Conservation (phyloP, 2,113 vertebrate genomes). For the Phasianus colchicus region DNA sequence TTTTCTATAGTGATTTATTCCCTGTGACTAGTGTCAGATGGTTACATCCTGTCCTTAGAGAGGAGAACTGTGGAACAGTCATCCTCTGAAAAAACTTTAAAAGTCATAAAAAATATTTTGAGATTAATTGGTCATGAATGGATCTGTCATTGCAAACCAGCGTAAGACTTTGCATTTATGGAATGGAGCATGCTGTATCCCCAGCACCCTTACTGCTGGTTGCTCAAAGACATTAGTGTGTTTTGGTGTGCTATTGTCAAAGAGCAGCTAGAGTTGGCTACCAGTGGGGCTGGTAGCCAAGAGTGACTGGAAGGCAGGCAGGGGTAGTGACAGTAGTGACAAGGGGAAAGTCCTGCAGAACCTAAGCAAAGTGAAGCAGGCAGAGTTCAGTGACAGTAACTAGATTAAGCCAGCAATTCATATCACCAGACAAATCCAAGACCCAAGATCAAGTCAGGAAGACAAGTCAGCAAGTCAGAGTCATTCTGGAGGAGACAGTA, state of each 20-base stretch:
- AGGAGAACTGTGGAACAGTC: not conserved
- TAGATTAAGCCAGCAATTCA: not conserved
- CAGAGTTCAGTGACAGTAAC: not conserved
- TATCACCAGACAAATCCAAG: not conserved
- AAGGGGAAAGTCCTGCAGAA: not conserved
- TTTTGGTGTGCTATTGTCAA: accelerated
- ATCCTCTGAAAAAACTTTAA: not conserved
- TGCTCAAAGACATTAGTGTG: not conserved
- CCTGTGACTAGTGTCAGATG: not conserved
- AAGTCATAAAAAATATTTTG: not conserved
- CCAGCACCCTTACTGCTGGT: not conserved
- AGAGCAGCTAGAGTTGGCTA: not conserved
- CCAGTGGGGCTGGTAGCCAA: not conserved
- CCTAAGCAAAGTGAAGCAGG: not conserved
- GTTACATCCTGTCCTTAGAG: not conserved
- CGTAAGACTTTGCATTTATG: not conserved
- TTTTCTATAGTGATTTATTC: not conserved
- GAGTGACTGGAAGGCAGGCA: not conserved
- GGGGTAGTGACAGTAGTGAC: not conserved
- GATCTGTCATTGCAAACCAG: not conserved
- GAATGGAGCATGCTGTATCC: not conserved
- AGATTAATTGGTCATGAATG: not conserved
- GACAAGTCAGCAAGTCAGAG: not conserved
- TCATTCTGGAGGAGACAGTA: not conserved
- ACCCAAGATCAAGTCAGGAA: not conserved